These are phyloP conservation scores for Poeciliopsis paucimaculata DNA, from an alignment of 2,797 vertebrate genomes.

Conservation along the genomic window DNA sequence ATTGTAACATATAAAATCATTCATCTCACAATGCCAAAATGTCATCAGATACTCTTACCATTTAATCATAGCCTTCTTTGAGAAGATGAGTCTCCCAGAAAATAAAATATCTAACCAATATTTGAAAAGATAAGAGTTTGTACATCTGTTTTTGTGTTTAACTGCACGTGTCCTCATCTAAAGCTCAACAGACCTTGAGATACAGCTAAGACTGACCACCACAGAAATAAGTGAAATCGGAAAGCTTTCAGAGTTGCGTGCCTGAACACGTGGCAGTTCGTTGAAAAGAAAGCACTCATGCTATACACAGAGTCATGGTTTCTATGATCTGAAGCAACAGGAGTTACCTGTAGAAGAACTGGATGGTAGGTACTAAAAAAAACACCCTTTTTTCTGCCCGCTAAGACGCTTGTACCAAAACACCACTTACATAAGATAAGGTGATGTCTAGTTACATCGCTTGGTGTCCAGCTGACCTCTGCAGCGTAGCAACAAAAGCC, in stretches of 20 bases:
- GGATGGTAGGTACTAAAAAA: constrained; percentile 21
- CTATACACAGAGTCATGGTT: constrained; percentile 14
- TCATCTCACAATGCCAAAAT: neutral
- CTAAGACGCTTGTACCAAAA: constrained; percentile 19
- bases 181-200: constrained; percentile 23
- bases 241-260: constrained; percentile 28
- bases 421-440: constrained; percentile 21
- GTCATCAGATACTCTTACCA: neutral
- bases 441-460: constrained; percentile 46
- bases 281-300: constrained; percentile 12
- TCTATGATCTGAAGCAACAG: constrained; percentile 15
- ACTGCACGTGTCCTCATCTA: neutral
- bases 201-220: neutral
- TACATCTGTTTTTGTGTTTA: constrained; percentile 1
- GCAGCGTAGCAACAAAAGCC: constrained; percentile 33
- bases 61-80: constrained; percentile 1
- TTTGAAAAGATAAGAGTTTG: neutral
- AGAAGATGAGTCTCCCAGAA: neutral
- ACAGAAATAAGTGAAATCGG: constrained; percentile 3
- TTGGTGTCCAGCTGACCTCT: constrained; percentile 36
- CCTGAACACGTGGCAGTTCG: constrained; percentile 6
- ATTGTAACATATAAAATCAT: neutral
- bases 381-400: constrained; percentile 8
- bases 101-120: neutral
- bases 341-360: constrained; percentile 18